These are phyloP conservation scores for Nerophis ophidion DNA, from an alignment of 2,113 vertebrate genomes.

Conservation along the genomic window DNA sequence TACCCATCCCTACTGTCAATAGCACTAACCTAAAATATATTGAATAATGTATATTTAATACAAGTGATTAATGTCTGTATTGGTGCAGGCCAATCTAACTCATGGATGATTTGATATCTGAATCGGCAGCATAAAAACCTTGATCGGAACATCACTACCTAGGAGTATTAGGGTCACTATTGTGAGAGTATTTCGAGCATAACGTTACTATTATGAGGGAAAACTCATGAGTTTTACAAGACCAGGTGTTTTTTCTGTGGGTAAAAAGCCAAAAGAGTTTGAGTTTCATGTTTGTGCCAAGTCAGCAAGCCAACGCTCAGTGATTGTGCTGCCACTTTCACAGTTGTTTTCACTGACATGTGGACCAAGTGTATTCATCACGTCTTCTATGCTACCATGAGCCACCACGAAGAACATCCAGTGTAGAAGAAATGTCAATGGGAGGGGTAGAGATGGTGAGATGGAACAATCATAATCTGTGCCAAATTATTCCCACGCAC, in stretches of 20 bases:
- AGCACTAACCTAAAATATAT: no score
- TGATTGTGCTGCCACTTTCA: not conserved
- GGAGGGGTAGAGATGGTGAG: constrained; percentile 27
- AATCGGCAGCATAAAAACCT: no score
- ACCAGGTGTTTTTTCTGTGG: not conserved
- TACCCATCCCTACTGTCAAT: no score
- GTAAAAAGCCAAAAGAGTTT: no score
- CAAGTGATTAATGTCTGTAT: no score
- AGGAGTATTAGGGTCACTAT: no score
- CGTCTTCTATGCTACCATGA: not conserved
- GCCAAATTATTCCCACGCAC: constrained; percentile 35
- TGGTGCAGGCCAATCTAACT: no score
- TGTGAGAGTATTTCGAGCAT: no score
- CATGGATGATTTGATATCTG: no score
- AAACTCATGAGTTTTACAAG: not conserved
- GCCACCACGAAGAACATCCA: not conserved
- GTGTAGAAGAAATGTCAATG: constrained; percentile 21
- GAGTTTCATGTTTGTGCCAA: not conserved
- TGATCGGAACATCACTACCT: no score
- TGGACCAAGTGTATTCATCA: constrained; percentile 14
- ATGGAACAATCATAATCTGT: constrained; percentile 26
- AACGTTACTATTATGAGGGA: not conserved
- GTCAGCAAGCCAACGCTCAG: not conserved
- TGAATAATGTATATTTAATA: no score
- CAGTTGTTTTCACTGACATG: constrained; percentile 33